Percentiles rank a stretch among this genome's conserved stretches.
phyloP scores from a whole-genome alignment of 2,797 vertebrate species.

The Pangasius krempfi region DNA sequence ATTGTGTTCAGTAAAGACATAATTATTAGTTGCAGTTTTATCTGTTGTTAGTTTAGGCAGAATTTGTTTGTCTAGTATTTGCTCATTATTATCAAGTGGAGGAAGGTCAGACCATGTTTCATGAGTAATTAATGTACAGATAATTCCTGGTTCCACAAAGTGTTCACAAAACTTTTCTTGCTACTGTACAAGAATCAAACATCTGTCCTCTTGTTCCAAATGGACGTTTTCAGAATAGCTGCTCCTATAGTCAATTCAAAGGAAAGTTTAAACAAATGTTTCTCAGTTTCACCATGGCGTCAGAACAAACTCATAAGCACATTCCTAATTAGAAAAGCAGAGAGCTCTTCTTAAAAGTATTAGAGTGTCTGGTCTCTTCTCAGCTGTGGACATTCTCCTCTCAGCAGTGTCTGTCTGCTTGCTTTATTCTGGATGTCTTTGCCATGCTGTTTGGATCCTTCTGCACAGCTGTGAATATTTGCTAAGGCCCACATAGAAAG shows the following conservation, averaged over 20 bases:
- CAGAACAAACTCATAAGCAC: constrained; percentile 31
- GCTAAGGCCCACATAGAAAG: constrained; percentile 54
- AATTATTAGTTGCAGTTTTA: constrained; percentile 5
- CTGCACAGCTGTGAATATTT: constrained; percentile 57
- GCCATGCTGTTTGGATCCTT: constrained; percentile 43
- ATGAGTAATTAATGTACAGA: background rate
- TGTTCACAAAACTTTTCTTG: background rate
- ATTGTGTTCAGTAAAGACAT: background rate
- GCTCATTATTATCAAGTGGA: background rate
- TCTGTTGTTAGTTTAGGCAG: background rate
- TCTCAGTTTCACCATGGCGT: constrained; percentile 31
- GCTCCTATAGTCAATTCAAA: constrained; percentile 2
- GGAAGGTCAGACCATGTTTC: background rate
- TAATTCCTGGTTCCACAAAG: background rate
- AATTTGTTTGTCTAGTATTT: background rate
- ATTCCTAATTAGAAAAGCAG: constrained; percentile 14
- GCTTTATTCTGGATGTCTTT: constrained; percentile 48
- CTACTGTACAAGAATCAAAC: background rate
- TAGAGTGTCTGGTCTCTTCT: constrained; percentile 27
- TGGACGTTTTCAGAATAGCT: background rate
- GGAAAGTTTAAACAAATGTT: constrained; percentile 1
- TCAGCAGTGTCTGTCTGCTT: constrained; percentile 29
- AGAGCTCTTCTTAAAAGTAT: constrained; percentile 3
- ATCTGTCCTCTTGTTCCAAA: background rate
- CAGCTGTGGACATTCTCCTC: constrained; percentile 13